These are phyloP conservation scores for Ophonus ardosiacus DNA, from an alignment of 2,888 invertebrate species.

Conservation along the genomic window DNA sequence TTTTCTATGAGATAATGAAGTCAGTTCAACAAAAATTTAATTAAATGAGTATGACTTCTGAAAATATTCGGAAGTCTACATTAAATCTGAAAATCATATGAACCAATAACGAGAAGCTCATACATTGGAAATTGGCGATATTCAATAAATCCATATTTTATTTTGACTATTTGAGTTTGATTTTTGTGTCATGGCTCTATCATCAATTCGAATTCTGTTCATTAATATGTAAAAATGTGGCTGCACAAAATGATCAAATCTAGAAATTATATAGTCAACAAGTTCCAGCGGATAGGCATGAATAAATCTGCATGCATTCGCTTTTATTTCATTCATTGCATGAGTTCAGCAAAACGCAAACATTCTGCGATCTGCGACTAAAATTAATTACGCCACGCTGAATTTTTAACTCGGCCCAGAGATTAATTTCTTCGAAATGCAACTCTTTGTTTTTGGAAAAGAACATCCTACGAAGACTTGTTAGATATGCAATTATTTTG, in stretches of 20 bases:
- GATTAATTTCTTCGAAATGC: constrained; percentile 29
- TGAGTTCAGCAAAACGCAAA: constrained; percentile 43
- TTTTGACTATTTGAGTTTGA: neutral
- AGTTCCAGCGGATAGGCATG: constrained; percentile 24
- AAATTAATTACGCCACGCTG: constrained; percentile 40
- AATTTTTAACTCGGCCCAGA: constrained; percentile 28
- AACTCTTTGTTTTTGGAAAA: constrained; percentile 2
- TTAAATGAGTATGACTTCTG: too few species aligned
- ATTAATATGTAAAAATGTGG: constrained; percentile 41
- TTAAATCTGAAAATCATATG: too few species aligned
- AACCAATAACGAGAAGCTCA: too few species aligned
- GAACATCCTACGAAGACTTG: neutral
- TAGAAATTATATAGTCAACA: constrained; percentile 51
- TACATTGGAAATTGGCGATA: neutral
- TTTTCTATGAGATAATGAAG: too few species aligned
- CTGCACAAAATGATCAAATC: constrained; percentile 41
- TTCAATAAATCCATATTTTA: neutral
- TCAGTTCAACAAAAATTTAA: too few species aligned
- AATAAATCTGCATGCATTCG: constrained; percentile 53
- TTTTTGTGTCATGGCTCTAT: neutral
- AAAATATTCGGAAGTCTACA: too few species aligned
- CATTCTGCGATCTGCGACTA: constrained; percentile 31
- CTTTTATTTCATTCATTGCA: constrained; percentile 41
- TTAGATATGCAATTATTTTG: constrained; percentile 22
- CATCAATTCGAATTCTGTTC: constrained; percentile 26